These are phyloP conservation scores for Fratercula arctica DNA, from an alignment of 2,797 vertebrate genomes.

Conservation along the genomic window DNA sequence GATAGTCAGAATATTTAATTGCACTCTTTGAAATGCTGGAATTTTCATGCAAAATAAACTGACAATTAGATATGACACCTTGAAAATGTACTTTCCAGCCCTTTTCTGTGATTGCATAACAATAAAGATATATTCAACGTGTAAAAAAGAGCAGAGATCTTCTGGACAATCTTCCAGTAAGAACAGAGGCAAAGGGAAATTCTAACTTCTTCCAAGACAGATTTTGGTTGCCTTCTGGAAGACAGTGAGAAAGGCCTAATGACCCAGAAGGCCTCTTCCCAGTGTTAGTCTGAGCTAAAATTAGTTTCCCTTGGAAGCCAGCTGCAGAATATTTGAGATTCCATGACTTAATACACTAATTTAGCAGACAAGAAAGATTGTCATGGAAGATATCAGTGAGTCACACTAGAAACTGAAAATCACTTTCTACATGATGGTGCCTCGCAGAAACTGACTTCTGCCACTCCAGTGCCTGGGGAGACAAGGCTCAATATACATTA, in stretches of 20 bases:
- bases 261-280: neutral
- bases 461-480: neutral
- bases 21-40: slow-evolving; percentile 7
- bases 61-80: neutral
- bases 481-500: neutral
- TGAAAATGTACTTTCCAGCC: neutral
- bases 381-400: neutral
- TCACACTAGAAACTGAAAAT: neutral
- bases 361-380: neutral
- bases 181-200: neutral
- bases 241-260: neutral
- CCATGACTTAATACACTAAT: neutral
- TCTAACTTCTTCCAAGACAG: neutral
- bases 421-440: neutral
- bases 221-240: neutral
- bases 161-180: neutral
- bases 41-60: slow-evolving; percentile 46
- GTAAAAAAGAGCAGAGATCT: neutral
- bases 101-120: neutral
- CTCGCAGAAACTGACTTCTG: neutral
- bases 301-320: neutral
- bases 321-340: neutral
- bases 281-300: neutral
- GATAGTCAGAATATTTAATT: slow-evolving; percentile 63
- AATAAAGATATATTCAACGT: neutral